Evolutionary conservation across 2,888 invertebrate genomes (phyloP).

Genomic region (Cerceris ruficornis): DNA sequence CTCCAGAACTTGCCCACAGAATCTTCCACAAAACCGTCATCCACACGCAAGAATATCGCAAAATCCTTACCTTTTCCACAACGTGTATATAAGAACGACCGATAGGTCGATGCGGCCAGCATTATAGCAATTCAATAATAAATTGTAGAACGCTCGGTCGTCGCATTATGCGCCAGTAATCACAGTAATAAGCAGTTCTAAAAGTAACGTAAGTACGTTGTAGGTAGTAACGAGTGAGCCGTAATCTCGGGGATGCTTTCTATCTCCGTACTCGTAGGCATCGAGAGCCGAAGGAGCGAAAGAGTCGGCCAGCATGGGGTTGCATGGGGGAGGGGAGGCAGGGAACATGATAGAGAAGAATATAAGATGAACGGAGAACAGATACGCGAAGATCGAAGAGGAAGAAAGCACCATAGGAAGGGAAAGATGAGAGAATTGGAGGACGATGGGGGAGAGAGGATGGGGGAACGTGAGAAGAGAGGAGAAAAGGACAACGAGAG

Average conservation of each 20-base stretch:
- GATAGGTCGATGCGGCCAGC: constrained; percentile 51
- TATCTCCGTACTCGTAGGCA: constrained; percentile 45
- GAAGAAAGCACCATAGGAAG: not conserved
- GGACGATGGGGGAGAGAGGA: not conserved
- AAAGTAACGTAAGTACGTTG: constrained; percentile 78
- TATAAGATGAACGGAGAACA: not conserved
- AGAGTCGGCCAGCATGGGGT: not conserved
- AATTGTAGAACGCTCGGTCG: constrained; percentile 75
- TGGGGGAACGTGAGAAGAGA: not conserved
- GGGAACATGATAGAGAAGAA: not conserved
- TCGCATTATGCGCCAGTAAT: constrained; percentile 78
- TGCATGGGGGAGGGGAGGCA: not conserved
- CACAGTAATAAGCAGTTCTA: constrained; percentile 80
- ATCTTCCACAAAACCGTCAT: too few species aligned
- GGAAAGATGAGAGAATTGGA: not conserved
- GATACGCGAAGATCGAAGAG: too few species aligned
- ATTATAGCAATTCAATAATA: constrained; percentile 79
- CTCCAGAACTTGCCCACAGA: too few species aligned
- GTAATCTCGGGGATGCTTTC: constrained; percentile 74
- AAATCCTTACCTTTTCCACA: constrained; percentile 41
- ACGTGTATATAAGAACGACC: constrained; percentile 34
- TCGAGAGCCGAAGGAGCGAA: constrained; percentile 19
- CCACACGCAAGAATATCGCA: too few species aligned
- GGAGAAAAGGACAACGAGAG: constrained; percentile 29
- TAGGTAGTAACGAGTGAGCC: constrained; percentile 78